Evolutionary conservation across 1,140 invertebrate species (phyloP).

Genomic region (Oscheius sp.): DNA sequence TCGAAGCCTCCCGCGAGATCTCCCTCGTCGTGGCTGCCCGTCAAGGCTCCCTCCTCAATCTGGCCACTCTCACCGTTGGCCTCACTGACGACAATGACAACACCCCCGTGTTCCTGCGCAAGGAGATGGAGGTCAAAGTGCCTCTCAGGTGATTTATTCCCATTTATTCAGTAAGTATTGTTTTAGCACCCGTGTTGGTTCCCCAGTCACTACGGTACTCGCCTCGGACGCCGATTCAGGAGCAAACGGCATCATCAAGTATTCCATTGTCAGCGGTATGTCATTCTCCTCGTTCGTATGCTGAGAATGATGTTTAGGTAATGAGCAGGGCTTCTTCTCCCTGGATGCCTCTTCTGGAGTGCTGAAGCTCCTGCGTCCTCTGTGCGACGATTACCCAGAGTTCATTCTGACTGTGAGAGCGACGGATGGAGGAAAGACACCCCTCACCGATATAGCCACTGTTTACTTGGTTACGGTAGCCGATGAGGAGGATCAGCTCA

Average conservation of each 20-base stretch:
- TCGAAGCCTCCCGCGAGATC: slow-evolving; percentile 8
- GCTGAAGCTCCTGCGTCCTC: slow-evolving; percentile 12
- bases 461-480: neutral
- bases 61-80: slow-evolving; percentile 1
- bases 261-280: slow-evolving; percentile 73
- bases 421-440: slow-evolving; percentile 10
- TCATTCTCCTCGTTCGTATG: too few species aligned
- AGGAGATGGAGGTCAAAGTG: neutral
- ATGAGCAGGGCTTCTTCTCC: slow-evolving; percentile 75
- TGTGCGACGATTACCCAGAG: slow-evolving; percentile 25
- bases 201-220: slow-evolving; percentile 77
- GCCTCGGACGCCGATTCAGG: slow-evolving; percentile 85
- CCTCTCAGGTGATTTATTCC: neutral
- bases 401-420: slow-evolving; percentile 41
- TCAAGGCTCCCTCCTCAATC: slow-evolving; percentile 23
- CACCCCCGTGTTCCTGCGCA: neutral
- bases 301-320: too few species aligned
- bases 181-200: slow-evolving; percentile 63
- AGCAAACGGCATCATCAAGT: slow-evolving; percentile 83
- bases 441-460: neutral
- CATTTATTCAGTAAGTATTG: neutral
- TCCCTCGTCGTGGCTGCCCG: slow-evolving; percentile 16
- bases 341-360: slow-evolving; percentile 65
- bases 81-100: slow-evolving; percentile 33
- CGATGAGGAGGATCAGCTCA: neutral